Evolutionary conservation across 1,140 invertebrate species (phyloP).

Genomic region (Psix sp.): DNA sequence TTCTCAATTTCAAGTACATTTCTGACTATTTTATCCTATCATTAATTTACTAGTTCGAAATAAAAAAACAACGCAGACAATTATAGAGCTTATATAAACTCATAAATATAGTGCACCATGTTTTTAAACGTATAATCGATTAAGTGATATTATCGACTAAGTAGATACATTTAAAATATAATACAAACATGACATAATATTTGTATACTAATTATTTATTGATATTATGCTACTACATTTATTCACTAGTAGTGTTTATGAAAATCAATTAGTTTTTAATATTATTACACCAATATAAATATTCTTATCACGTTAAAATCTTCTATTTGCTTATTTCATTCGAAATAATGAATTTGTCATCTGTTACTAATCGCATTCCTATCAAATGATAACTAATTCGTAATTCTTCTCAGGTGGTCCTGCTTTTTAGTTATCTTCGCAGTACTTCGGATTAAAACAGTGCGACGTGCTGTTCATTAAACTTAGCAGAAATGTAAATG

Average conservation of each 20-base stretch:
- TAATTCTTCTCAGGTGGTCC: conserved; percentile 4
- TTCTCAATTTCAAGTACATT: neutral
- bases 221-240: too few species aligned
- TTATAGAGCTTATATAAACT: too few species aligned
- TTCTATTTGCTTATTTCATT: conserved; percentile 16
- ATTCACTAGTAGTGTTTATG: too few species aligned
- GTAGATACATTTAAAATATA: too few species aligned
- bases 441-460: neutral
- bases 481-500: neutral
- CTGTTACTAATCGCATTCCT: conserved; percentile 2
- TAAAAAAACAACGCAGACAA: too few species aligned
- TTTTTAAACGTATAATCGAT: too few species aligned
- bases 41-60: too few species aligned
- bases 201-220: too few species aligned
- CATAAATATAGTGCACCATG: too few species aligned
- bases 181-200: too few species aligned
- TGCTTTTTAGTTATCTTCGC: neutral
- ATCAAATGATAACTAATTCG: conserved; percentile 20
- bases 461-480: conserved; percentile 3
- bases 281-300: neutral
- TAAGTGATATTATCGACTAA: too few species aligned
- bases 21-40: neutral
- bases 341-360: conserved; percentile 30
- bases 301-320: conserved; percentile 3
- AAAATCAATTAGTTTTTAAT: neutral